Evolutionary conservation across 2,888 invertebrate species (phyloP).

Genomic region (Serrognathus titanus): DNA sequence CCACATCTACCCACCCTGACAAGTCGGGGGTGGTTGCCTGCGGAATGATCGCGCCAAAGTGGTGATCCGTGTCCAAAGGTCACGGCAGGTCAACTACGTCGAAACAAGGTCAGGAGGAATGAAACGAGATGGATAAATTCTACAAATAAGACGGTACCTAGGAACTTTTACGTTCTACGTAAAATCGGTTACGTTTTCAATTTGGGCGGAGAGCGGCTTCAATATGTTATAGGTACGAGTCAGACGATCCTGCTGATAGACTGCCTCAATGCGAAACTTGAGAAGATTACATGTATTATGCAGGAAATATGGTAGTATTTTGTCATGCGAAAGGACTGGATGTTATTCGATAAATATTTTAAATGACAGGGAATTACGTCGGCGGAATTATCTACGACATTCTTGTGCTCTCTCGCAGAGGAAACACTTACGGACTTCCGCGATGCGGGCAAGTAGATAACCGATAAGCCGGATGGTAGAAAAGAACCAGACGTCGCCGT

Average conservation of each 20-base stretch:
- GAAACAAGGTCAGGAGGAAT: slow-evolving; percentile 15
- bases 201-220: slow-evolving; percentile 24
- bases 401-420: background rate
- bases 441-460: background rate
- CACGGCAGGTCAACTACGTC: slow-evolving; percentile 8
- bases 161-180: slow-evolving; percentile 9
- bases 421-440: background rate
- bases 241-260: slow-evolving; percentile 11
- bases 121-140: slow-evolving; percentile 27
- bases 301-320: background rate
- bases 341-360: background rate
- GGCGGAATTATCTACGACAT: background rate
- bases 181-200: slow-evolving; percentile 25
- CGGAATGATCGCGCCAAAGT: slow-evolving; percentile 19
- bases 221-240: slow-evolving; percentile 17
- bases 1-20: slow-evolving; percentile 1
- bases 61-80: slow-evolving; percentile 20
- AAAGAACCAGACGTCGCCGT: background rate
- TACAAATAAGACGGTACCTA: slow-evolving; percentile 25
- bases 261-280: slow-evolving; percentile 12
- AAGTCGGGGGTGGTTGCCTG: background rate
- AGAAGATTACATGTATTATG: slow-evolving; percentile 11
- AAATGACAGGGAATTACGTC: background rate
- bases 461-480: background rate
- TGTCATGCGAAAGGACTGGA: slow-evolving; percentile 1